phyloP scores from a whole-genome alignment of 2,113 vertebrate genomes.

The Sturnira hondurensis region DNA sequence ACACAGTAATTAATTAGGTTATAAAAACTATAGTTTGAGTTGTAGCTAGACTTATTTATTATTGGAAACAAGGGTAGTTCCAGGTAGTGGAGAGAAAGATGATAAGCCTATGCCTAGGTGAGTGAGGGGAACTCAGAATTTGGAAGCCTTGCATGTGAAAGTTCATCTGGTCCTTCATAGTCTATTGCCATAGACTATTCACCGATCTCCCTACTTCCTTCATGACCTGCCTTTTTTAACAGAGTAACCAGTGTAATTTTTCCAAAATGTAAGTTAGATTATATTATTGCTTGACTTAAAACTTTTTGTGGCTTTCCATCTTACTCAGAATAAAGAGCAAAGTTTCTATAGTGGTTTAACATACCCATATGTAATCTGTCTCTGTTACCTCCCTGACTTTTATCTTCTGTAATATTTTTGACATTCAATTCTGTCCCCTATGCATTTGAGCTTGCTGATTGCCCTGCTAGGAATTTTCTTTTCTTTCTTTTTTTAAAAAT shows the following conservation, averaged over 20 bases:
- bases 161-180: neutral
- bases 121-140: neutral
- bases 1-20: neutral
- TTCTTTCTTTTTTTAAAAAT: no score
- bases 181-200: neutral
- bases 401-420: neutral
- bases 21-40: neutral
- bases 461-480: neutral
- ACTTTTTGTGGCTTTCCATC: neutral
- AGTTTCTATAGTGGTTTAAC: neutral
- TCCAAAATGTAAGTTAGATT: neutral
- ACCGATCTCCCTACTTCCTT: neutral
- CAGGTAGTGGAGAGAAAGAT: neutral
- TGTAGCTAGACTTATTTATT: neutral
- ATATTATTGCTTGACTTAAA: neutral
- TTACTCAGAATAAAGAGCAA: neutral
- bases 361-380: neutral
- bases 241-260: neutral
- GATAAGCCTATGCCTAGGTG: neutral
- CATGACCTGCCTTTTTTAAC: neutral
- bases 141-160: neutral
- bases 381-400: neutral
- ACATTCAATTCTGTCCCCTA: neutral
- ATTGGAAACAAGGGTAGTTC: neutral
- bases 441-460: neutral